phyloP scores from a whole-genome alignment of 2,797 vertebrate species.

The Pachyuromys duprasi region DNA sequence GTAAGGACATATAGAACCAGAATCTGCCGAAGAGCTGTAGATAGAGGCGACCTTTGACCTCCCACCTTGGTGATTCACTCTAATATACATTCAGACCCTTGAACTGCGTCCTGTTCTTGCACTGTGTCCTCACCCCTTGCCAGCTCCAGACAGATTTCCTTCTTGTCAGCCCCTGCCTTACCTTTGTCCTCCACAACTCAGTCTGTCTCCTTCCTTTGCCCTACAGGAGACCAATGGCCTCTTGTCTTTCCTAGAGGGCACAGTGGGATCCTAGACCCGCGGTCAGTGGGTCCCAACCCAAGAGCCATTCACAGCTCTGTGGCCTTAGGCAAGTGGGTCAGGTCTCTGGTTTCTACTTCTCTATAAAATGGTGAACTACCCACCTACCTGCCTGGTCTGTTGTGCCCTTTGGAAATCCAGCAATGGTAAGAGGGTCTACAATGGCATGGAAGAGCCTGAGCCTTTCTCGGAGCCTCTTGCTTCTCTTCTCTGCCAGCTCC shows the following conservation, averaged over 20 bases:
- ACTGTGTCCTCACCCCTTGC: not conserved
- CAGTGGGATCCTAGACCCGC: not conserved
- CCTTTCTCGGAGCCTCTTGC: not conserved
- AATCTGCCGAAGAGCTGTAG: not conserved
- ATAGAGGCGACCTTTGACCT: not conserved
- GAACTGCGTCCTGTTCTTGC: not conserved
- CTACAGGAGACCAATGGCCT: not conserved
- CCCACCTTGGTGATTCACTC: not conserved
- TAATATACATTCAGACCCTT: not conserved
- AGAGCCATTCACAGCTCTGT: not conserved
- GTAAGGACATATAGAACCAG: not conserved
- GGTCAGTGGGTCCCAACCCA: not conserved
- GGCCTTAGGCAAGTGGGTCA: not conserved
- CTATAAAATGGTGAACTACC: not conserved
- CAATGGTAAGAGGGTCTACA: not conserved
- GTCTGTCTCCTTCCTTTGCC: slow-evolving; percentile 14
- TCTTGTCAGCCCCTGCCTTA: not conserved
- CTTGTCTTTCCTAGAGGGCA: not conserved
- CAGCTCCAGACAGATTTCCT: not conserved
- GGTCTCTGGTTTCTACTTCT: not conserved
- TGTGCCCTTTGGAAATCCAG: not conserved
- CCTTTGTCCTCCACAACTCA: not conserved
- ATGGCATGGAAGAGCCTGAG: not conserved
- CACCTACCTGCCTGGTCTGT: not conserved
- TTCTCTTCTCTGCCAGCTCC: not conserved